phyloP scores from a whole-genome alignment of 2,888 invertebrate genomes.

The Apantesis nais region DNA sequence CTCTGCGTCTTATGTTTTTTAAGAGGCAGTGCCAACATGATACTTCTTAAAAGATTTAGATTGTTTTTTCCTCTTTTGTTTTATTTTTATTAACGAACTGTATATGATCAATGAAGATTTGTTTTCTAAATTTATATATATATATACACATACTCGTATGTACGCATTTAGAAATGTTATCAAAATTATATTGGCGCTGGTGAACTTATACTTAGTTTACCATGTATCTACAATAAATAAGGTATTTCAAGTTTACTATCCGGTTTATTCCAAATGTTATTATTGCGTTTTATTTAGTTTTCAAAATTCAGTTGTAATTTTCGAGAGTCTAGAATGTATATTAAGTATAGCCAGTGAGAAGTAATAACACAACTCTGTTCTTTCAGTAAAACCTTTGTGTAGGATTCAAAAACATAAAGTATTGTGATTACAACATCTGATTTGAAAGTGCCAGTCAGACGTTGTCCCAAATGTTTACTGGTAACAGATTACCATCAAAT shows the following conservation, averaged over 20 bases:
- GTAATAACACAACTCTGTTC: not conserved
- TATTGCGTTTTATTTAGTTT: not conserved
- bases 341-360: no score
- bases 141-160: not conserved
- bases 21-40: slow-evolving; percentile 29
- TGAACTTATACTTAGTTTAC: not conserved
- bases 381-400: no score
- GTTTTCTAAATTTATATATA: not conserved
- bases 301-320: no score
- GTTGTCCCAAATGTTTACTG: not conserved
- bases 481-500: not conserved
- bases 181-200: not conserved
- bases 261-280: not conserved
- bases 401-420: not conserved
- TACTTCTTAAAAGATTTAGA: slow-evolving; percentile 33
- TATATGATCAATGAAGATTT: slow-evolving; percentile 2
- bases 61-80: slow-evolving; percentile 19
- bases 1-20: slow-evolving; percentile 41
- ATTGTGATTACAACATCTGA: not conserved
- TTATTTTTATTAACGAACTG: slow-evolving; percentile 20
- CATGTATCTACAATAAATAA: not conserved
- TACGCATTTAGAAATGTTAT: not conserved
- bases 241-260: not conserved
- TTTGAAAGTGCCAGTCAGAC: not conserved
- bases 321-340: not conserved